Evolutionary conservation across 2,113 vertebrate genomes (phyloP).

Genomic region (Phaetusa simplex): DNA sequence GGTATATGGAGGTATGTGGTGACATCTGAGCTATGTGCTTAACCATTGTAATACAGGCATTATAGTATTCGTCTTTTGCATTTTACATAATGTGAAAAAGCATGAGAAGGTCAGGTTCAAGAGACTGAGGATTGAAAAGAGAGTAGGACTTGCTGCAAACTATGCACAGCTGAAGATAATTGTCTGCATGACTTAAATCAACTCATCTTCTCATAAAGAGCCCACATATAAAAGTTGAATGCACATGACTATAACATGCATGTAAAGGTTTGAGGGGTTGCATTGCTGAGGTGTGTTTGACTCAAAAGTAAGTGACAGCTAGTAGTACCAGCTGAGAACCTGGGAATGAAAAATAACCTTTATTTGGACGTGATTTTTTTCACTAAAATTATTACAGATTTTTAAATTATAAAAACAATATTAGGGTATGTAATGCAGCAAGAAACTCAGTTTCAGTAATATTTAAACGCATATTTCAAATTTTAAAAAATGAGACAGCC

Average conservation of each 20-base stretch:
- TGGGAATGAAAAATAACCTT: neutral
- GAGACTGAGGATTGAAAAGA: neutral
- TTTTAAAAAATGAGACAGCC: fast-evolving
- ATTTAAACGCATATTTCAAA: neutral
- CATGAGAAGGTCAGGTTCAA: neutral
- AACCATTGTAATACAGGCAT: neutral
- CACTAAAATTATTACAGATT: neutral
- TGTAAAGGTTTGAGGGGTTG: neutral
- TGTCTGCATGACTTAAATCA: neutral
- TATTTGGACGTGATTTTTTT: neutral
- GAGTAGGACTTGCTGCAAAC: neutral
- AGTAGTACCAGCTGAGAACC: neutral
- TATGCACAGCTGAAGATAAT: neutral
- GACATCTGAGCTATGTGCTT: neutral
- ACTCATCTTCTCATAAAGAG: neutral
- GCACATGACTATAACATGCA: too few species aligned
- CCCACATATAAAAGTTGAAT: neutral
- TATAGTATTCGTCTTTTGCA: neutral
- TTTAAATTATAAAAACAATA: neutral
- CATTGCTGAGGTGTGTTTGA: neutral
- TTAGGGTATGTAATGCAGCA: neutral
- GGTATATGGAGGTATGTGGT: neutral
- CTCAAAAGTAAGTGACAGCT: neutral
- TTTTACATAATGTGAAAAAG: neutral
- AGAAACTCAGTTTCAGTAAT: neutral